A percentile compares a stretch with the other conserved stretches of the same genome.
These are phyloP conservation scores for Mystacides longicornis DNA, from an alignment of 2,888 invertebrate genomes.

Conservation along the genomic window DNA sequence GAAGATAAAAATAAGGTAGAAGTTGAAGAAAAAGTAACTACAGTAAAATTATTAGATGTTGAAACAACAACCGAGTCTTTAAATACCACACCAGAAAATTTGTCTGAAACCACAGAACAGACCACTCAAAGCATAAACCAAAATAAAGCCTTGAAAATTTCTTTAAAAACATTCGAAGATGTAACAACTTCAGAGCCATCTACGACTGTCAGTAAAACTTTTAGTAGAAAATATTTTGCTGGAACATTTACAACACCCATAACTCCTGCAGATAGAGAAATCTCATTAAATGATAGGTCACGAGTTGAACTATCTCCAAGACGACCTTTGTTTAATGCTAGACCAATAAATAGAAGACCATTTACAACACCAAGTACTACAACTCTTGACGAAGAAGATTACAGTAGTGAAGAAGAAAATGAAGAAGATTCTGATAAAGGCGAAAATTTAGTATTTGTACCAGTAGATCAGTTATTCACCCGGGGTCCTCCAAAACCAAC, in stretches of 20 bases:
- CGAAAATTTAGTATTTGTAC: slow-evolving; percentile 41
- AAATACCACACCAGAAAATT: background rate
- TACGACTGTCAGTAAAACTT: slow-evolving; percentile 39
- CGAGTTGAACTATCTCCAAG: slow-evolving; percentile 30
- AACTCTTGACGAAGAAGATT: slow-evolving; percentile 28
- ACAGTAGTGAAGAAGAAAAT: slow-evolving; percentile 33
- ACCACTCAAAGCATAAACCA: slow-evolving; percentile 25
- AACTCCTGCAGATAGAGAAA: slow-evolving; percentile 36
- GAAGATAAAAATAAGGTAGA: slow-evolving; percentile 22
- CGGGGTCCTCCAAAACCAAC: slow-evolving; percentile 35
- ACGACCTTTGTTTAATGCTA: slow-evolving; percentile 36
- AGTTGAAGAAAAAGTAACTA: background rate
- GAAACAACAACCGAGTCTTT: background rate
- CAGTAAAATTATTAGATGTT: background rate
- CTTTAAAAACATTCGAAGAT: slow-evolving; percentile 35
- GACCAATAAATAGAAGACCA: slow-evolving; percentile 39
- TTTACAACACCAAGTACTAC: slow-evolving; percentile 42
- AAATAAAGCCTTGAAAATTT: slow-evolving; percentile 36
- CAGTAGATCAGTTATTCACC: slow-evolving; percentile 41
- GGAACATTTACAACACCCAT: slow-evolving; percentile 46
- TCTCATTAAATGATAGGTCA: slow-evolving; percentile 26
- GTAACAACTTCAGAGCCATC: slow-evolving; percentile 40
- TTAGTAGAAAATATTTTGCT: slow-evolving; percentile 45
- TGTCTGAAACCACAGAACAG: slow-evolving; percentile 26
- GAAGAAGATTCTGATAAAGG: no score